Evolutionary conservation across 2,113 vertebrate genomes (phyloP), one percentile per base, ranked within the genome.

Genomic region (Xenopus borealis): DNA sequence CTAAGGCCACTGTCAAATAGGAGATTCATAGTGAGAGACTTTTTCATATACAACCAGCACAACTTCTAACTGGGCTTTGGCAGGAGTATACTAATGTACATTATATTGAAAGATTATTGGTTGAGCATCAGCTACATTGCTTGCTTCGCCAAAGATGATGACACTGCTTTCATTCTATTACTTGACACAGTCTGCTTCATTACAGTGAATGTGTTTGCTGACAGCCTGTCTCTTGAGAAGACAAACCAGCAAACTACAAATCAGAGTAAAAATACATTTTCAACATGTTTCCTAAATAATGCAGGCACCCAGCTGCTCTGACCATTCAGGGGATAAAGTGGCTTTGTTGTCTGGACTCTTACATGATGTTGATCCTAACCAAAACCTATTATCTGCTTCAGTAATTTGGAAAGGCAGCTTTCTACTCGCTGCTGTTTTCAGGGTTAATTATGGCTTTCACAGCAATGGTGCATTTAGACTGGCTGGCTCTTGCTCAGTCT

Each of bases 331-430:
- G 66, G 58, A 69, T 69, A 75, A 75, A 62, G 66, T 52, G 66
- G 27, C 46, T 75, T 67, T 75, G 30, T 67, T 75, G 57, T 40
- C 58, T 27, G 30, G 52, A 44, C 66, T 75, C 66, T 67, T 62
- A 75, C 57, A 68, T 69, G 45, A 75, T 69, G 66, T 62, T 75
- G 73, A 75, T 69, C 73, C 73, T 69, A 68, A 75, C 73, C 73
- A 75, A 69, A 73, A 68, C 66, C 73, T 53, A 75, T 75, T 75
- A 69, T 75, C 17, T 19, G 73, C 73, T 75, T 69, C 73, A 75
- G 57, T 63, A 68, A 66, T 45, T 67, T 75, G 58, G 73, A 75
- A 75, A 59, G 66, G 50, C 66, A 62, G 66, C 20, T 3, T 40
- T 69, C 65, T 75, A 75, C 66, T 17, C 18, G n/a, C 73, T 68